Percentiles rank a stretch among this genome's conserved stretches.
phyloP scores from a whole-genome alignment of 2,113 vertebrate species.

The Pongo abelii region DNA sequence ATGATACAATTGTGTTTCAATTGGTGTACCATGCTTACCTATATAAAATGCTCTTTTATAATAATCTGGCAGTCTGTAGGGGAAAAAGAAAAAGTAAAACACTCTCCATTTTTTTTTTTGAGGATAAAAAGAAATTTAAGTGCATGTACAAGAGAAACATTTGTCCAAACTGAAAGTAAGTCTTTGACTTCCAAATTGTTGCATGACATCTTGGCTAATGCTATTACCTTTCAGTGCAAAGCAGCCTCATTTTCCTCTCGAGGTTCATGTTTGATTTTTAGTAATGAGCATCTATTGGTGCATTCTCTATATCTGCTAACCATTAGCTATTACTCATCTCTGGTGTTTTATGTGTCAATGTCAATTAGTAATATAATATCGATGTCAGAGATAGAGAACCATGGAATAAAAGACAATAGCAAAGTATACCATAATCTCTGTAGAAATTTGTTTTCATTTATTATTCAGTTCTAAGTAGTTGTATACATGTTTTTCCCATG shows the following conservation, averaged over 20 bases:
- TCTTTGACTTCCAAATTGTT: conserved; percentile 42
- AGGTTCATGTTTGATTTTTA: conserved; percentile 6
- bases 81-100: conserved; percentile 32
- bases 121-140: neutral
- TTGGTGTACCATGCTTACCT: neutral
- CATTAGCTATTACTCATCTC: neutral
- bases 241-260: neutral
- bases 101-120: conserved; percentile 6
- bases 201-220: neutral
- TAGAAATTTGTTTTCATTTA: neutral
- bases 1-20: conserved; percentile 60
- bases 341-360: neutral
- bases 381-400: neutral
- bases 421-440: neutral
- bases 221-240: neutral
- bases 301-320: neutral
- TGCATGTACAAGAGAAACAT: neutral
- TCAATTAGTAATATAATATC: neutral
- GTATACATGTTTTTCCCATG: neutral
- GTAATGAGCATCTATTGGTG: neutral
- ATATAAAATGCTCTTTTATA: conserved; percentile 49
- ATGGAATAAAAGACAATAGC: neutral
- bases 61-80: conserved; percentile 32
- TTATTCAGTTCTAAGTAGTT: neutral
- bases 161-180: conserved; percentile 25